These are phyloP conservation scores for Hyles euphorbiae DNA, from an alignment of 1,140 invertebrate species.

Conservation along the genomic window DNA sequence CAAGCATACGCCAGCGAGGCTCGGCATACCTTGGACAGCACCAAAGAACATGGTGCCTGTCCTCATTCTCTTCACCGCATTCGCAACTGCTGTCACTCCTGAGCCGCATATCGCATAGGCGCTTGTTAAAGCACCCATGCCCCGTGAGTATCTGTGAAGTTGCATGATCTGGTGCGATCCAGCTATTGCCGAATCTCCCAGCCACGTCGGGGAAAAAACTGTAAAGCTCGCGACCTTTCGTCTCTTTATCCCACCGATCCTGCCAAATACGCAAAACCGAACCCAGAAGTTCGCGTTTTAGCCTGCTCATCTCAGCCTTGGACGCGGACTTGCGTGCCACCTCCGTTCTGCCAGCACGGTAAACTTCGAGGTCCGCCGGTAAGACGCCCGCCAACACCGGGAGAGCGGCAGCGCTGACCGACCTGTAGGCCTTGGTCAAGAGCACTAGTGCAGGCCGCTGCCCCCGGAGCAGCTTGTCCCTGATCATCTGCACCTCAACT, in stretches of 20 bases:
- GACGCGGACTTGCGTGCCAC: background rate
- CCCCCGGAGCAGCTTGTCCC: conserved; percentile 14
- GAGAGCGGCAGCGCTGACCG: no score
- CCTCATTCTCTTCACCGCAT: conserved; percentile 7
- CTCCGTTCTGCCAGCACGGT: conserved; percentile 36
- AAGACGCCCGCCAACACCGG: conserved; percentile 30
- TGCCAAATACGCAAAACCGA: no score
- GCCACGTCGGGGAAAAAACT: conserved; percentile 16
- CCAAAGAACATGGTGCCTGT: conserved; percentile 12
- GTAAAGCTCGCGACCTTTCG: conserved; percentile 7
- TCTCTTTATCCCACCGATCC: background rate
- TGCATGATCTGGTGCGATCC: conserved; percentile 15
- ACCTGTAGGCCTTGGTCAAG: conserved; percentile 3
- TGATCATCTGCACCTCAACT: background rate
- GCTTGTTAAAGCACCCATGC: conserved; percentile 15
- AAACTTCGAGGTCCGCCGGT: conserved; percentile 35
- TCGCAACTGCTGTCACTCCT: conserved; percentile 1
- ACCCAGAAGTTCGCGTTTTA: no score
- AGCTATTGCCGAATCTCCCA: conserved; percentile 1
- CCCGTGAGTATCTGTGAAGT: conserved; percentile 18
- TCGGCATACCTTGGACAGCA: background rate
- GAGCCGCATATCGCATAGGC: conserved; percentile 12
- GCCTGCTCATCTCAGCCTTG: no score
- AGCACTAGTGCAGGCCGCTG: conserved; percentile 25
- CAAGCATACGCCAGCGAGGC: no score